A percentile compares a stretch with the other conserved stretches of the same genome.
Evolutionary conservation across 2,888 invertebrate genomes (phyloP).

Genomic region (Laothoe populi): DNA sequence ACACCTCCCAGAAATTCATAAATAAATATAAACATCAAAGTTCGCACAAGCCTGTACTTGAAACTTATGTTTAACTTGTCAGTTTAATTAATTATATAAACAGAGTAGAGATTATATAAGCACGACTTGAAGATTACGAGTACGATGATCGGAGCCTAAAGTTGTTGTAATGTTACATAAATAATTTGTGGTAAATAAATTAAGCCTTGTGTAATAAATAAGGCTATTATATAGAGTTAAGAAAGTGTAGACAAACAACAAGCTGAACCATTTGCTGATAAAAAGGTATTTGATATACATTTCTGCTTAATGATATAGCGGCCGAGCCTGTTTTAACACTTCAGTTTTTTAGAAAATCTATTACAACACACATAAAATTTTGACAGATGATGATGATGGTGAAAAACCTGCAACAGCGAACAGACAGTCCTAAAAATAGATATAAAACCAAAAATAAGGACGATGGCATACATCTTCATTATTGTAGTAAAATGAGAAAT

Average conservation of each 20-base stretch:
- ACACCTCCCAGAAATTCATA: constrained; percentile 18
- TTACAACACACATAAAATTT: too few species aligned
- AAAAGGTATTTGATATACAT: too few species aligned
- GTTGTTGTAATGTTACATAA: constrained; percentile 28
- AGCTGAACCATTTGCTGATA: too few species aligned
- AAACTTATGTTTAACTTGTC: constrained; percentile 40
- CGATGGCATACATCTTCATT: too few species aligned
- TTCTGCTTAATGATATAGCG: too few species aligned
- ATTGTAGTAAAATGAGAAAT: too few species aligned
- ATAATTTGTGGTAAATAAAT: constrained; percentile 30
- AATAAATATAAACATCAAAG: constrained; percentile 37
- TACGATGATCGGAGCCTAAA: constrained; percentile 36
- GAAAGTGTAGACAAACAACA: not conserved
- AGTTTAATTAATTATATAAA: constrained; percentile 44
- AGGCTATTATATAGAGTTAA: not conserved
- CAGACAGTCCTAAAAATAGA: too few species aligned
- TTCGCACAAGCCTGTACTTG: constrained; percentile 31
- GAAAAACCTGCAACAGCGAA: too few species aligned
- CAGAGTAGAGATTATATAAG: constrained; percentile 47
- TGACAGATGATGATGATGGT: too few species aligned
- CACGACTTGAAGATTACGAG: constrained; percentile 48
- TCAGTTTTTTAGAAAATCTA: too few species aligned
- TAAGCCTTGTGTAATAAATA: constrained; percentile 9
- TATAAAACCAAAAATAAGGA: too few species aligned
- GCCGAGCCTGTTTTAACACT: too few species aligned